A percentile compares a stretch with the other conserved stretches of the same genome.
phyloP scores from a whole-genome alignment of 2,797 vertebrate species.

The Chiroxiphia lanceolata region DNA sequence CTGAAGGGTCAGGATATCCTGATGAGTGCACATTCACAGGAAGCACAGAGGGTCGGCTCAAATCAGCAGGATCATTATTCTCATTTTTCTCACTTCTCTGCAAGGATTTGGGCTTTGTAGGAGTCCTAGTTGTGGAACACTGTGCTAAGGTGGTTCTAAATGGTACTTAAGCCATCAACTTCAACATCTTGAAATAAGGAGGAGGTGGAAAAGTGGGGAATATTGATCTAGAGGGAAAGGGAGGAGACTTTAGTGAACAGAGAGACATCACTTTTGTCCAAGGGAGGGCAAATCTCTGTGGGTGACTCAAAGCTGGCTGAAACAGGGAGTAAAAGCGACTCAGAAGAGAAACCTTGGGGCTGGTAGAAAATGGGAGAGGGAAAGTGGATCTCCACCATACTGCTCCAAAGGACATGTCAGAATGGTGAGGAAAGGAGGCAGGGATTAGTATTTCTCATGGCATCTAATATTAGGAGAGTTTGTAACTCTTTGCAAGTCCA shows the following conservation, averaged over 20 bases:
- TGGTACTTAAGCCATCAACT: background rate
- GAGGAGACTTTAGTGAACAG: background rate
- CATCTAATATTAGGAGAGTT: background rate
- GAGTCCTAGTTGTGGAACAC: background rate
- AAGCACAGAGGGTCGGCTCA: background rate
- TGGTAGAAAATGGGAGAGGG: background rate
- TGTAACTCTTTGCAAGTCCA: background rate
- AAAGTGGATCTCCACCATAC: background rate
- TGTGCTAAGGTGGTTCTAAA: background rate
- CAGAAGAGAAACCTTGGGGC: background rate
- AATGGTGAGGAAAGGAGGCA: background rate
- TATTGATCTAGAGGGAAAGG: background rate
- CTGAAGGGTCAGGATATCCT: background rate
- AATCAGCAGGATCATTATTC: background rate
- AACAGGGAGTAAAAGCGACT: background rate
- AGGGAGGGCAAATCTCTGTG: background rate
- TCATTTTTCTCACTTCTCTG: background rate
- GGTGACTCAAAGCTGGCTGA: background rate
- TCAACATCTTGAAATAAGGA: background rate
- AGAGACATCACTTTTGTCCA: background rate
- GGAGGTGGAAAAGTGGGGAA: background rate
- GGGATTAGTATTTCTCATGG: background rate
- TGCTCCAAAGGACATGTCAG: background rate
- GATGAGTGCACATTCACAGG: rapidly evolving
- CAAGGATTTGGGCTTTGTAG: background rate